A percentile compares a stretch with the other conserved stretches of the same genome.
Conservation (phyloP, 2,113 vertebrate species). For the Ctenomys sociabilis region DNA sequence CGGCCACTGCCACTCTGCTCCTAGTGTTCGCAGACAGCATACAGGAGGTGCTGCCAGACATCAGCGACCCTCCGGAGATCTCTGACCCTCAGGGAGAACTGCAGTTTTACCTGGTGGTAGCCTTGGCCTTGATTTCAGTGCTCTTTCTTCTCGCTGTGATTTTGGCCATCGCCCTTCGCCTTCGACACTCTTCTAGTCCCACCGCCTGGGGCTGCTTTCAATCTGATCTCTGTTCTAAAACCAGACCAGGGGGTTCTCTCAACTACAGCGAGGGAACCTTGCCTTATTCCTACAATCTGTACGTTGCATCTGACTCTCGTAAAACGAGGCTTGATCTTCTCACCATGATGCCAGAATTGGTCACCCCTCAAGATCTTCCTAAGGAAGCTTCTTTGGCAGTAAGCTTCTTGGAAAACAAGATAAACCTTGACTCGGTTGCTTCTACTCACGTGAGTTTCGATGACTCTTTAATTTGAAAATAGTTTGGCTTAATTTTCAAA, state of each 20-base stretch:
- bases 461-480: constrained; percentile 14
- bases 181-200: constrained; percentile 54
- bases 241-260: constrained; percentile 50
- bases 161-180: constrained; percentile 62
- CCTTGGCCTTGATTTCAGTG: constrained; percentile 69
- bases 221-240: constrained; percentile 41
- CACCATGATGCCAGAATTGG: constrained; percentile 57
- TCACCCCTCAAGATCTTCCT: constrained; percentile 52
- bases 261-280: constrained; percentile 72
- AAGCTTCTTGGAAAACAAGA: constrained; percentile 60
- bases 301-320: constrained; percentile 45
- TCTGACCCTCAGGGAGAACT: constrained; percentile 58
- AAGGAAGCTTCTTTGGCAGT: constrained; percentile 60
- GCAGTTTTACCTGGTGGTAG: constrained; percentile 78
- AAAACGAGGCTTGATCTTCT: constrained; percentile 70
- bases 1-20: constrained; percentile 77
- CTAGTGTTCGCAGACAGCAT: constrained; percentile 84
- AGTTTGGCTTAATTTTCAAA: constrained; percentile 48
- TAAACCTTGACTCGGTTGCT: constrained; percentile 5
- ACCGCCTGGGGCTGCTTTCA: constrained; percentile 60
- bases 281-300: constrained; percentile 79
- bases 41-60: constrained; percentile 73
- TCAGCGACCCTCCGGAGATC: accelerated
- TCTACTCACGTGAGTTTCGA: constrained; percentile 59
- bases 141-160: constrained; percentile 78